Evolutionary conservation across 2,797 vertebrate genomes (phyloP).

Genomic region (Knipowitschia caucasica): DNA sequence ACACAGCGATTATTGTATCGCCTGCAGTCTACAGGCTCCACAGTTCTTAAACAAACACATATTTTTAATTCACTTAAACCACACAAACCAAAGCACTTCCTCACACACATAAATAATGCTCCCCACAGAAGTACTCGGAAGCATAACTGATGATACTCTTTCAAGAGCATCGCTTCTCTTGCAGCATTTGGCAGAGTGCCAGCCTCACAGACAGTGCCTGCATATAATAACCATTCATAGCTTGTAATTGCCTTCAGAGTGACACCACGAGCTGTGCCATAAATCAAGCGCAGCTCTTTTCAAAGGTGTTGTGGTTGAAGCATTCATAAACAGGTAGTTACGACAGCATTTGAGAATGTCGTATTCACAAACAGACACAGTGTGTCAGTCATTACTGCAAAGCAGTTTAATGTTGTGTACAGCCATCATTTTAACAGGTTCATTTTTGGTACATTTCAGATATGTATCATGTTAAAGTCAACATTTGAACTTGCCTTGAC

Average conservation of each 20-base stretch:
- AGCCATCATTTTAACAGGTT: not conserved
- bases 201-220: constrained; percentile 54
- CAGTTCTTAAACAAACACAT: constrained; percentile 27
- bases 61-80: constrained; percentile 29
- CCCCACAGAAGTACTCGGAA: constrained; percentile 52
- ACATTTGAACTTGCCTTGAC: not conserved
- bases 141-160: constrained; percentile 66
- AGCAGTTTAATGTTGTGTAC: constrained; percentile 1
- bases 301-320: constrained; percentile 49
- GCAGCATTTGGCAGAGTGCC: constrained; percentile 62
- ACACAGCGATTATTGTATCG: constrained; percentile 11
- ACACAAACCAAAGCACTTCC: constrained; percentile 16
- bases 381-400: constrained; percentile 7
- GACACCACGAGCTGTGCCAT: constrained; percentile 68
- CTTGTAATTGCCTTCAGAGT: constrained; percentile 73
- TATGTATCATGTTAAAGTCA: not conserved
- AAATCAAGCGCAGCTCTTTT: constrained; percentile 67
- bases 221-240: constrained; percentile 73
- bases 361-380: constrained; percentile 9
- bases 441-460: not conserved
- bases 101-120: constrained; percentile 35
- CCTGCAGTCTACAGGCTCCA: constrained; percentile 16
- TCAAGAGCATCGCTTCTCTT: constrained; percentile 62
- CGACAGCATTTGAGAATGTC: constrained; percentile 40
- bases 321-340: constrained; percentile 59